These are phyloP conservation scores for Himalopsyche anomala DNA, from an alignment of 2,888 invertebrate species.

Conservation along the genomic window DNA sequence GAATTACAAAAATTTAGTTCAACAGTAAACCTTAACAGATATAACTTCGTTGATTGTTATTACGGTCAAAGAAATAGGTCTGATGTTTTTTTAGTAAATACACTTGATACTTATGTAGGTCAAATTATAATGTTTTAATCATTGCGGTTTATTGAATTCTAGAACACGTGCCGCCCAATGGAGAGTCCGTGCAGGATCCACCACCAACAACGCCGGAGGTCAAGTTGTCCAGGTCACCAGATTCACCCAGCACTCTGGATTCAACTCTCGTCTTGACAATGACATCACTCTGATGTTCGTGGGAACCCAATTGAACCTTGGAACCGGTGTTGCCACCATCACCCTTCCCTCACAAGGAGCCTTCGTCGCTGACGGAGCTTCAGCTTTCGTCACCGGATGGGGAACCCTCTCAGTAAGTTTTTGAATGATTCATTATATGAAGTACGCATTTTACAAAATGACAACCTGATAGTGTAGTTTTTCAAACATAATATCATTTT, in stretches of 20 bases:
- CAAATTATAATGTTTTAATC: too few relatives aligned
- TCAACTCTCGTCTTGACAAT: conserved; percentile 69
- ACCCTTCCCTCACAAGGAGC: conserved; percentile 68
- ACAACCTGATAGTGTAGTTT: background rate
- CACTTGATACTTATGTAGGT: too few relatives aligned
- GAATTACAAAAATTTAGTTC: too few relatives aligned
- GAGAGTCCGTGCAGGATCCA: conserved; percentile 66
- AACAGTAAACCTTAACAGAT: too few relatives aligned
- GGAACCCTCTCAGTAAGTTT: conserved; percentile 70
- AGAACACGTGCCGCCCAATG: conserved; percentile 55
- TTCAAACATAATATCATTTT: background rate
- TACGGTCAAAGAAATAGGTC: too few relatives aligned
- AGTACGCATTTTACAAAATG: background rate
- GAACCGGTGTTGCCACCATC: conserved; percentile 68
- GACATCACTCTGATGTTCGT: conserved; percentile 72
- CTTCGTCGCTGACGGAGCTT: conserved; percentile 69
- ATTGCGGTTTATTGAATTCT: conserved; percentile 2
- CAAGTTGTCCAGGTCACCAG: conserved; percentile 69
- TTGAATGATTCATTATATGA: background rate
- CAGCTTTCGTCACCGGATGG: conserved; percentile 73
- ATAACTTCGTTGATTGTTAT: too few relatives aligned
- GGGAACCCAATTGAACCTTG: conserved; percentile 68
- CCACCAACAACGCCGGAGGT: conserved; percentile 71
- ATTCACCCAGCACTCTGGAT: conserved; percentile 69
- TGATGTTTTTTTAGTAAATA: too few relatives aligned